These are phyloP conservation scores for Echinarachnius parma DNA, from an alignment of 53 echinoderm and acorn worm species.

Conservation along the genomic window DNA sequence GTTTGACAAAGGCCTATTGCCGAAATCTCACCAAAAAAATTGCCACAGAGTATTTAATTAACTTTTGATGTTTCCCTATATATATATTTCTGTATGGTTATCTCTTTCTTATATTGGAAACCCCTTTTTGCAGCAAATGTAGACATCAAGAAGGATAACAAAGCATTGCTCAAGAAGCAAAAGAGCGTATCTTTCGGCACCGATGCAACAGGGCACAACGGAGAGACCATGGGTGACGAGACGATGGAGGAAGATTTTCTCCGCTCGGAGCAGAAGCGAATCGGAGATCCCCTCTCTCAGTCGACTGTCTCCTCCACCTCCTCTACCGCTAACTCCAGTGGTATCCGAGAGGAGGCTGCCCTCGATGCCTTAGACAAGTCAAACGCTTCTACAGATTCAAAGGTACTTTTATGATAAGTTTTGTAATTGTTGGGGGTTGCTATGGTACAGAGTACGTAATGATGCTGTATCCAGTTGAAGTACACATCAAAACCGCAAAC, in stretches of 20 bases:
- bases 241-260: constrained; percentile 22
- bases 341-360: not conserved
- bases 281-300: constrained; percentile 19
- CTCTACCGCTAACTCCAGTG: not conserved
- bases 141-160: not conserved
- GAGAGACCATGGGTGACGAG: constrained; percentile 26
- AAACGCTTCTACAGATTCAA: too few species aligned
- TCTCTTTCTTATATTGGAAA: not conserved
- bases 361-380: too few species aligned
- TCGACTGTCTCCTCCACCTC: not conserved
- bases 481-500: too few species aligned
- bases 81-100: not conserved
- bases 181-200: constrained; percentile 33
- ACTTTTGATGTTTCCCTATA: too few species aligned
- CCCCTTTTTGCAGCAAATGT: too few species aligned
- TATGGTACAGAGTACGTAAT: too few species aligned
- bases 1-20: too few species aligned
- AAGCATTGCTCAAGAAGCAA: constrained; percentile 29
- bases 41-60: too few species aligned
- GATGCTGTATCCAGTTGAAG: too few species aligned
- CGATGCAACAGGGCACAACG: not conserved
- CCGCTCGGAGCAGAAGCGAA: constrained; percentile 18
- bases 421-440: too few species aligned
- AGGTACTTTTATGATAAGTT: too few species aligned
- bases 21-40: too few species aligned